Evolutionary conservation across 2,113 vertebrate genomes (phyloP).

Genomic region (Seriola quinqueradiata): DNA sequence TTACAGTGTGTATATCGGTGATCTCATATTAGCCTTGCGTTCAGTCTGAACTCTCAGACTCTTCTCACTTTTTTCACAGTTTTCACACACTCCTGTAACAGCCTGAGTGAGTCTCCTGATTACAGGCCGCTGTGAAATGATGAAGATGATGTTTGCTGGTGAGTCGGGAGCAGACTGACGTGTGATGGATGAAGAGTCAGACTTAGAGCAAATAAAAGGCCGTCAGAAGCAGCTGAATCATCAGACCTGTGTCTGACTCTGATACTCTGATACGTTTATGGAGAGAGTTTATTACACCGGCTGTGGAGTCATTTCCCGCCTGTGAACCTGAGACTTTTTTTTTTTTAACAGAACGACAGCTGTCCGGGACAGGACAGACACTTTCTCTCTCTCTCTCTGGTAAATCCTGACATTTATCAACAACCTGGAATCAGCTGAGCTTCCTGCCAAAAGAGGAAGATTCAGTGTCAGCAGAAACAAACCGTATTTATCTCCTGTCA

Average conservation of each 20-base stretch:
- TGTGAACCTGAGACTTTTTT: no score
- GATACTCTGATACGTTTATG: not conserved
- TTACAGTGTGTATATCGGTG: no score
- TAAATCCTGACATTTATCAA: not conserved
- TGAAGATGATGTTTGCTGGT: not conserved
- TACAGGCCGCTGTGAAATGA: not conserved
- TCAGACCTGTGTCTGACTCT: not conserved
- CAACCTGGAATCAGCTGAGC: not conserved
- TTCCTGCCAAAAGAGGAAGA: not conserved
- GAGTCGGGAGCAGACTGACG: not conserved
- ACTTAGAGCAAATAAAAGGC: slow-evolving; percentile 26
- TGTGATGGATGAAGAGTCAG: slow-evolving; percentile 26
- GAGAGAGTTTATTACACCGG: slow-evolving; percentile 12
- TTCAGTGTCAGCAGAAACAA: not conserved
- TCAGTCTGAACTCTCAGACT: no score
- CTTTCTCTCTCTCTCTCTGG: not conserved
- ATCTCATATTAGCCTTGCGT: no score
- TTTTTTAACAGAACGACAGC: not conserved
- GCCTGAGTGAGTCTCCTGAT: not conserved
- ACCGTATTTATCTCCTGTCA: not conserved
- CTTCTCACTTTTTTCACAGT: no score
- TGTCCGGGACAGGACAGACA: not conserved
- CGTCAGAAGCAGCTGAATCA: slow-evolving; percentile 46
- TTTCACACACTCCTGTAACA: not conserved
- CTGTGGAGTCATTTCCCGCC: not conserved